These are phyloP conservation scores for Gari tellinella DNA, from an alignment of 2,888 invertebrate genomes.

Conservation along the genomic window DNA sequence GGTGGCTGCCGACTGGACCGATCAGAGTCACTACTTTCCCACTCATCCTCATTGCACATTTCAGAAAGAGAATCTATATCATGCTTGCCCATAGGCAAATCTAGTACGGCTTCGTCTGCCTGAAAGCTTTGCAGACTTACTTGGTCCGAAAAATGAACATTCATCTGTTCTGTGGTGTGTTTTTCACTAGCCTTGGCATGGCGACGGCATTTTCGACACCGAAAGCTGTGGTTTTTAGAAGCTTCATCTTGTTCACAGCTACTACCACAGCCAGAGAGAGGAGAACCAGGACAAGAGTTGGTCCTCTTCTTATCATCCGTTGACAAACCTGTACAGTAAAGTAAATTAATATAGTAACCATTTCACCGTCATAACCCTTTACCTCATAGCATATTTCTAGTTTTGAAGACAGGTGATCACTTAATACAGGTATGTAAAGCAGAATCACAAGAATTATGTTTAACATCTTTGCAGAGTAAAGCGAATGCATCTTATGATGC, in stretches of 20 bases:
- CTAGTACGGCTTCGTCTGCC: slow-evolving; percentile 66
- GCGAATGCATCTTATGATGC: too few species aligned
- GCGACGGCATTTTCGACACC: slow-evolving; percentile 70
- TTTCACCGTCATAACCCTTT: too few species aligned
- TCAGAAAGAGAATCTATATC: slow-evolving; percentile 54
- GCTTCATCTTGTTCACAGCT: slow-evolving; percentile 65
- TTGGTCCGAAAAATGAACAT: slow-evolving; percentile 68
- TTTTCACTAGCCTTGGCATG: slow-evolving; percentile 67
- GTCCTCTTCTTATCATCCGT: slow-evolving; percentile 59
- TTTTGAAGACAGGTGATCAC: too few species aligned
- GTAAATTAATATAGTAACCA: too few species aligned
- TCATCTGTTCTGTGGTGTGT: slow-evolving; percentile 68
- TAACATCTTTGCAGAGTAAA: too few species aligned
- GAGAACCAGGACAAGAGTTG: slow-evolving; percentile 73
- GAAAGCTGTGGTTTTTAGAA: slow-evolving; percentile 44
- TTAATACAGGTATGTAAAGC: too few species aligned
- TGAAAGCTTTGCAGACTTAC: slow-evolving; percentile 67
- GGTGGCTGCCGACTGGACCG: slow-evolving; percentile 17
- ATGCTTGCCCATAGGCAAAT: slow-evolving; percentile 60
- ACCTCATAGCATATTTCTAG: too few species aligned
- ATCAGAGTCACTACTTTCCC: slow-evolving; percentile 27
- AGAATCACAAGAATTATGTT: too few species aligned
- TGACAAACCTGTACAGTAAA: background rate
- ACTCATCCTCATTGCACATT: slow-evolving; percentile 48
- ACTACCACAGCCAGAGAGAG: slow-evolving; percentile 76